These are phyloP conservation scores for Pseudococcus viburni DNA, from an alignment of 2,888 invertebrate genomes.

Conservation along the genomic window DNA sequence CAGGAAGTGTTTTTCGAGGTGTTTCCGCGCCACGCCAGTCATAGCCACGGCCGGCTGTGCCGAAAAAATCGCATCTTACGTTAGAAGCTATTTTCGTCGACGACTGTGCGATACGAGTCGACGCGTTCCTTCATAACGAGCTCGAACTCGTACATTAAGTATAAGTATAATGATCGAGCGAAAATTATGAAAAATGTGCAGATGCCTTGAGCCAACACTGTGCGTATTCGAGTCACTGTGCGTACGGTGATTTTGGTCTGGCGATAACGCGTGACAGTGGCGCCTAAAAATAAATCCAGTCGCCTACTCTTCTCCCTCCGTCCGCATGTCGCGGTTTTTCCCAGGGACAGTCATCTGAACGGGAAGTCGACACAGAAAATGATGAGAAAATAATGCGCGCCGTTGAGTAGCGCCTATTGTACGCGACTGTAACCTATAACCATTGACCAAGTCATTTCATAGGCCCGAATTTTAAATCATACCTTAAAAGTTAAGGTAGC, in stretches of 20 bases:
- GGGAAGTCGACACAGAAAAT: background rate
- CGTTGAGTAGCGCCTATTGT: too few species aligned
- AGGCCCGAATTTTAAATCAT: too few species aligned
- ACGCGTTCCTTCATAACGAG: background rate
- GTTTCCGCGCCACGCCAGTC: background rate
- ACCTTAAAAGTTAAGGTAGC: too few species aligned
- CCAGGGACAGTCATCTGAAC: background rate
- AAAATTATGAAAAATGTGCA: slow-evolving; percentile 2
- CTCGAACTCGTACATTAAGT: background rate
- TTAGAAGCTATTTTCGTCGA: background rate
- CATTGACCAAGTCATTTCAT: too few species aligned
- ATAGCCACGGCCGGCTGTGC: background rate
- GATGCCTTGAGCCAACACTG: background rate
- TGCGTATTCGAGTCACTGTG: background rate
- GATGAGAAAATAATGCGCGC: background rate
- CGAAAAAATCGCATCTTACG: background rate
- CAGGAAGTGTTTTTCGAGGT: slow-evolving; percentile 42
- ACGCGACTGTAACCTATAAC: too few species aligned
- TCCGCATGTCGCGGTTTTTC: background rate
- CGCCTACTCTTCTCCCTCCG: background rate
- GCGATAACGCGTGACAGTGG: background rate
- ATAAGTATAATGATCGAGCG: background rate
- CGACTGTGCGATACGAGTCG: too few species aligned
- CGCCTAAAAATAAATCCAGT: background rate
- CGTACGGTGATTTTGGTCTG: background rate